Base-by-base conservation (phyloP, 2,888 invertebrate species). In the Callinectes sapidus region DNA sequence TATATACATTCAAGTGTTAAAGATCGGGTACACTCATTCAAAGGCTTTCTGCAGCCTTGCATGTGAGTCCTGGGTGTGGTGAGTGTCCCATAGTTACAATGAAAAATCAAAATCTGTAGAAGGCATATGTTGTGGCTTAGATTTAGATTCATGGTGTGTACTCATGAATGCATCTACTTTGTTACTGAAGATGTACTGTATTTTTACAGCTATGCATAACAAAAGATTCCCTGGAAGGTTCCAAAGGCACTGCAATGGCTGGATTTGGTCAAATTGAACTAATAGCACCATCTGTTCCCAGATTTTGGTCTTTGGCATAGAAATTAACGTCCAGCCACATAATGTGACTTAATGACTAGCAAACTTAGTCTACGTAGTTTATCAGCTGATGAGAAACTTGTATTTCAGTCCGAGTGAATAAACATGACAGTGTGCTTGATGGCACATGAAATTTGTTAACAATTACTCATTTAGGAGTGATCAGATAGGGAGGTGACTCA, bases 281-380 rank as follows among this genome's bases (percentile, higher is more conserved):
- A 35, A 14, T 81, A 81, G 81, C 81, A 81, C 81, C 81, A 81
- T 13, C 13, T 35, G 81, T 81, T 81, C 81, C 35, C 81, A 81
- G 32, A 28, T 71, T 71, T 10, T 71, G 71, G 71, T 71, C 71
- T 81, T 81, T 81, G 35, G 81, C 18, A 81, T 81, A 35, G 35
- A 35, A 35, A 32, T 81, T 2, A 81, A 81, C 35, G 18, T 35
- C 35, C 16, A 81, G 81, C 81, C 81, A 32, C 81, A 35, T 28
- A 23, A 77, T 28, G 71, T 77, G 71, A 77, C 71, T 28, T 77
- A 32, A 81, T 81, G 81, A 81, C 81, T 35, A 81, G 35, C 14
- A 13, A 13, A 35, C 81, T 81, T 16, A 18, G 35, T 35, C 35
- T 16, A 35, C 81, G 35, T 16, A 18, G 81, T 81, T 13, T 81